Percentiles rank a stretch among this genome's conserved stretches.
Conservation (phyloP, 1,140 invertebrate genomes). For the Listronotus bonariensis region DNA sequence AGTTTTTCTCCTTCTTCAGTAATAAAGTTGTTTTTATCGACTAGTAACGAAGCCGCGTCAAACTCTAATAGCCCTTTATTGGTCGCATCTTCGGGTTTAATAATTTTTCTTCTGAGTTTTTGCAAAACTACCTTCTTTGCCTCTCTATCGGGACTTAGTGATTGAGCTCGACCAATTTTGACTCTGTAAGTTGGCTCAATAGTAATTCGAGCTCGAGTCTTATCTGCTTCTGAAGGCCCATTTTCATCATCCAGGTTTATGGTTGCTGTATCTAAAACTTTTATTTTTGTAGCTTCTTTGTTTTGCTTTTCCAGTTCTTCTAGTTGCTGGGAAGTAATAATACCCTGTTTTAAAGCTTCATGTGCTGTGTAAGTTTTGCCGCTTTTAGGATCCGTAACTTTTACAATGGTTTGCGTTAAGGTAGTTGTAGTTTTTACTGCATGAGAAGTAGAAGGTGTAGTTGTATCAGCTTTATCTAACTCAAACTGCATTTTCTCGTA, state of each 20-base stretch:
- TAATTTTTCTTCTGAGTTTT: slow-evolving; percentile 75
- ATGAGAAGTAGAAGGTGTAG: slow-evolving; percentile 19
- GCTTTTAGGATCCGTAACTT: slow-evolving; percentile 29
- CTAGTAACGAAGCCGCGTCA: slow-evolving; percentile 72
- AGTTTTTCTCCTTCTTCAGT: slow-evolving; percentile 65
- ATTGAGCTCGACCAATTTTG: slow-evolving; percentile 64
- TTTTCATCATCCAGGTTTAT: slow-evolving; percentile 55
- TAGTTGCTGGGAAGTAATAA: slow-evolving; percentile 56
- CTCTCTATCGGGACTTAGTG: slow-evolving; percentile 62
- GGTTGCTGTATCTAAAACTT: slow-evolving; percentile 49
- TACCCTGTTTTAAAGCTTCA: slow-evolving; percentile 62
- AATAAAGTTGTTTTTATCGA: slow-evolving; percentile 61
- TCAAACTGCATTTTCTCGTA: slow-evolving; percentile 62
- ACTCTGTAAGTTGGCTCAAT: slow-evolving; percentile 73
- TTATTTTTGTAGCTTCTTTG: slow-evolving; percentile 46
- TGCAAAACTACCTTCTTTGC: slow-evolving; percentile 74
- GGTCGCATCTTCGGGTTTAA: slow-evolving; percentile 72
- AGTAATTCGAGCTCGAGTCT: slow-evolving; percentile 63
- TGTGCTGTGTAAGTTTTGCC: slow-evolving; percentile 55
- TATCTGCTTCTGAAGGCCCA: slow-evolving; percentile 60
- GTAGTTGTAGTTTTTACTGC: slow-evolving; percentile 17
- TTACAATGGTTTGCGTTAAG: slow-evolving; percentile 29
- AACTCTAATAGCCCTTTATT: slow-evolving; percentile 76
- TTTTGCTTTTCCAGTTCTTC: slow-evolving; percentile 42
- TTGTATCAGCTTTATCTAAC: slow-evolving; percentile 26